A percentile compares a stretch with the other conserved stretches of the same genome.
Evolutionary conservation across 2,797 vertebrate genomes (phyloP).

Genomic region (Oryzias dopingdopingensis): DNA sequence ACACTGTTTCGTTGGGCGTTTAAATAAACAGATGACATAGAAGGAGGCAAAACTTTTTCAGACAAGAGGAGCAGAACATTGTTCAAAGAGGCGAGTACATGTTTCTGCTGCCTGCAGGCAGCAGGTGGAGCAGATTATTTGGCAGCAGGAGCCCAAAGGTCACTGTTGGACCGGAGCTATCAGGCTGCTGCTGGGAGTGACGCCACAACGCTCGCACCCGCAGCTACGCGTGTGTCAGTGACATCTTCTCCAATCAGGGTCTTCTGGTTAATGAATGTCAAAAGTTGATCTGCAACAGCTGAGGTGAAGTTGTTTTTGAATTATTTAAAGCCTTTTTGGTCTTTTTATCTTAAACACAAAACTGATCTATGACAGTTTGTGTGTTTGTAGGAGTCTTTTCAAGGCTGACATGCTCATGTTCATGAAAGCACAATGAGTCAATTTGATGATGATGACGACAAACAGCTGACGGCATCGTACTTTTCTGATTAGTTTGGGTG

Average conservation of each 20-base stretch:
- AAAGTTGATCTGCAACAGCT: conserved; percentile 27
- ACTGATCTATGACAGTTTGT: conserved; percentile 19
- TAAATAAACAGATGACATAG: background rate
- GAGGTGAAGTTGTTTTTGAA: conserved; percentile 30
- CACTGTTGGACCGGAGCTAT: conserved; percentile 22
- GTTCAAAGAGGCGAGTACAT: conserved; percentile 1
- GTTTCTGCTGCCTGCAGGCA: conserved; percentile 9
- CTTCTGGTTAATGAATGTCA: conserved; percentile 65
- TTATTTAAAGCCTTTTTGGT: conserved; percentile 30
- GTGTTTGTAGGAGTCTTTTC: conserved; percentile 22
- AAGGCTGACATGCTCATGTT: conserved; percentile 5
- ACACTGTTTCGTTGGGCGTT: background rate
- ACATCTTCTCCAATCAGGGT: conserved; percentile 28
- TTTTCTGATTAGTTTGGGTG: too few species aligned
- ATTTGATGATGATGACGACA: conserved; percentile 56
- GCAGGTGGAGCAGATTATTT: conserved; percentile 33
- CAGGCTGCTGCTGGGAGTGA: conserved; percentile 54
- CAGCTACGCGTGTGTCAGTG: background rate
- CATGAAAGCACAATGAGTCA: background rate
- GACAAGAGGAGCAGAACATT: background rate
- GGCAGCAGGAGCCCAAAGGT: conserved; percentile 45
- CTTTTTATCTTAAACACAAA: conserved; percentile 54
- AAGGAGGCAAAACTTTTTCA: background rate
- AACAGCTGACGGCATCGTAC: background rate
- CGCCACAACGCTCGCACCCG: conserved; percentile 4